Percentiles rank a stretch among this genome's conserved stretches.
Evolutionary conservation across 2,888 invertebrate genomes (phyloP).

Genomic region (Xanthia togata): DNA sequence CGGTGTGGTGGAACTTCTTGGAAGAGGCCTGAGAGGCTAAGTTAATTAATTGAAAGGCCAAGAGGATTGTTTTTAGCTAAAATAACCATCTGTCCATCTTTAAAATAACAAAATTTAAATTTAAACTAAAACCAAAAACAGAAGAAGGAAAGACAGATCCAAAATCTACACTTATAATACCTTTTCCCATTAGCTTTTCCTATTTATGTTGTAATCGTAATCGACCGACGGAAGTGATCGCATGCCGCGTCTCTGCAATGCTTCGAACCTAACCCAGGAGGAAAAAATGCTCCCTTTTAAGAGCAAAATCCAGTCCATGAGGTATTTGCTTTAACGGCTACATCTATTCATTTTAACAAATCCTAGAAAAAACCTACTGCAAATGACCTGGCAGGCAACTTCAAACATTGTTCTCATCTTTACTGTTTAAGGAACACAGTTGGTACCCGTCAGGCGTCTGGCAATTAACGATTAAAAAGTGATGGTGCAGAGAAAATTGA

Average conservation of each 20-base stretch:
- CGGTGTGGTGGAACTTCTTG: neutral
- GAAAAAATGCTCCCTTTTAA: neutral
- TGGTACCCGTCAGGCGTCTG: no score
- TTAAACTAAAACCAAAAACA: no score
- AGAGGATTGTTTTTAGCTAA: neutral
- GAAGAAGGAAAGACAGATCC: neutral
- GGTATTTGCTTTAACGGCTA: neutral
- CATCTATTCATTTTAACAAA: neutral
- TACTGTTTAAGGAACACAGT: neutral
- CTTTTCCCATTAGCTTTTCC: neutral
- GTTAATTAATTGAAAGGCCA: neutral
- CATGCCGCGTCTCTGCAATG: neutral
- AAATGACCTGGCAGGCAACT: neutral
- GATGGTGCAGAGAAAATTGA: neutral
- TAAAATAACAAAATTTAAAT: no score
- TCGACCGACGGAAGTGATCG: neutral
- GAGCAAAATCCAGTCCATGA: neutral
- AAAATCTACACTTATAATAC: neutral
- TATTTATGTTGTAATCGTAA: neutral
- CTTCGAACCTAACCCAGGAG: neutral
- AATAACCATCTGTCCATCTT: neutral
- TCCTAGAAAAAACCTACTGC: neutral
- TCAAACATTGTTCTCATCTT: neutral
- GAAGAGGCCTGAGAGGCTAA: neutral
- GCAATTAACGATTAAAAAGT: neutral